Evolutionary conservation across 2,797 vertebrate genomes (phyloP).

Genomic region (Danio aesculapii): DNA sequence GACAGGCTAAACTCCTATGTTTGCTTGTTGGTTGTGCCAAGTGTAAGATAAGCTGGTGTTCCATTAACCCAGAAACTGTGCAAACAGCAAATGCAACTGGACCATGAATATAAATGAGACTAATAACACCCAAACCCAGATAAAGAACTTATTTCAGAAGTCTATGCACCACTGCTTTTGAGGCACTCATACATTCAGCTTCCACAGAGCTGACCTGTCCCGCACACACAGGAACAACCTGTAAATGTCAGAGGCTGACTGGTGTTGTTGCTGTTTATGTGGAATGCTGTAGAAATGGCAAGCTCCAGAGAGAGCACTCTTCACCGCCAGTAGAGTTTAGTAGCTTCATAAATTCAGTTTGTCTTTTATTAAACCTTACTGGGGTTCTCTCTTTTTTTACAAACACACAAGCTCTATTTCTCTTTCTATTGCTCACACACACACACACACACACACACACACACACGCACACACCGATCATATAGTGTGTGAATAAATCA

Average conservation of each 20-base stretch:
- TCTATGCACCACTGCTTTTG: not conserved
- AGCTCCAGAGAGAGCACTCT: constrained; percentile 43
- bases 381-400: not conserved
- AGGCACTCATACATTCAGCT: not conserved
- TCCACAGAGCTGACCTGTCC: constrained; percentile 10
- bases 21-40: constrained; percentile 9
- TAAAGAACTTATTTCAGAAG: not conserved
- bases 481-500: constrained; percentile 49
- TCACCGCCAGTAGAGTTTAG: constrained; percentile 52
- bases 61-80: not conserved
- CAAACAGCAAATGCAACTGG: not conserved
- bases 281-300: constrained; percentile 50
- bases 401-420: not conserved
- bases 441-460: not conserved
- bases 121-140: not conserved
- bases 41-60: not conserved
- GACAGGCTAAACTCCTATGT: not conserved
- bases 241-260: constrained; percentile 50
- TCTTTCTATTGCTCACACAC: not conserved
- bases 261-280: constrained; percentile 35
- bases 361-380: constrained; percentile 57
- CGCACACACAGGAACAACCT: constrained; percentile 22
- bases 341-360: constrained; percentile 59
- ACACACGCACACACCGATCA: constrained; percentile 1
- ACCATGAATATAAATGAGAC: not conserved